phyloP scores from a whole-genome alignment of 2,888 invertebrate genomes.

The Notodonta dromedarius region DNA sequence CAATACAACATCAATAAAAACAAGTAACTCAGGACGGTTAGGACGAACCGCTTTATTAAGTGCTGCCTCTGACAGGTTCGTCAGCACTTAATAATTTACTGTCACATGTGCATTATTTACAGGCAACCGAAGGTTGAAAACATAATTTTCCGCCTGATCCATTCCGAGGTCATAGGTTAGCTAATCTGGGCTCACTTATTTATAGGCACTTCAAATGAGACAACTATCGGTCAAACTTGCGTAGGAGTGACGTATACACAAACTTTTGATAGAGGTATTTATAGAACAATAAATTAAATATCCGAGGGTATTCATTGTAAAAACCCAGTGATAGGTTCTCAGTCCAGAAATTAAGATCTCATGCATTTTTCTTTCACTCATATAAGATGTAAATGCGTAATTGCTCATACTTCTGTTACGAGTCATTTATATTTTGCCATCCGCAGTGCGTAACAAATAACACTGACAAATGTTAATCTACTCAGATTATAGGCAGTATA shows the following conservation, averaged over 20 bases:
- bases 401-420: too few species aligned
- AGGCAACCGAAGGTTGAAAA: too few species aligned
- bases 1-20: too few species aligned
- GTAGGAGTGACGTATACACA: slow-evolving; percentile 5
- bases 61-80: too few species aligned
- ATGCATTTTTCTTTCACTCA: neutral
- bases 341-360: neutral
- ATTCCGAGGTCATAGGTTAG: slow-evolving; percentile 11
- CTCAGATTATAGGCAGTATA: too few species aligned
- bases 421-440: too few species aligned
- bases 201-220: slow-evolving; percentile 28
- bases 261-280: slow-evolving; percentile 1
- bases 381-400: neutral
- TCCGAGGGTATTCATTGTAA: neutral
- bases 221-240: slow-evolving; percentile 23
- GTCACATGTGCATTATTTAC: too few species aligned
- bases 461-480: too few species aligned
- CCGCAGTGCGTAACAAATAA: too few species aligned
- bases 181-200: slow-evolving; percentile 34
- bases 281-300: slow-evolving; percentile 2
- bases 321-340: neutral
- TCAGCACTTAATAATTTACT: too few species aligned
- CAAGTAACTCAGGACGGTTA: too few species aligned
- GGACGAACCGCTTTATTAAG: too few species aligned
- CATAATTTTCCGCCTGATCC: neutral